Evolutionary conservation across 2,797 vertebrate genomes (phyloP).

Genomic region (Gymnodraco acuticeps): DNA sequence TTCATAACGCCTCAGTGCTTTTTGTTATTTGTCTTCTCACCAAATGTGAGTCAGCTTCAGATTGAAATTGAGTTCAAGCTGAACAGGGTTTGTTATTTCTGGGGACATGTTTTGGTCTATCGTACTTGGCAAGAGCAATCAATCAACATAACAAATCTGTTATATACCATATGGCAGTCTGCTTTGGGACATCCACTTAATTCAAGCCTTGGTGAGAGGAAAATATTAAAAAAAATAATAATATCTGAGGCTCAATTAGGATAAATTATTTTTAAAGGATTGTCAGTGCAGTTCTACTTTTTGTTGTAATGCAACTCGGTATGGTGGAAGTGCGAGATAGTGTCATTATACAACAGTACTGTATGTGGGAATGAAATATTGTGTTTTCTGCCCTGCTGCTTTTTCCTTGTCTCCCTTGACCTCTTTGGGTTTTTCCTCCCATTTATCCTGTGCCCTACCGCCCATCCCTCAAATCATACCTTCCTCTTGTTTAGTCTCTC

Average conservation of each 20-base stretch:
- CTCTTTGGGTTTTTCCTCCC: background rate
- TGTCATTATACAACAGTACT: slow-evolving; percentile 20
- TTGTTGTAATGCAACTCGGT: slow-evolving; percentile 16
- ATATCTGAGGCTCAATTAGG: slow-evolving; percentile 12
- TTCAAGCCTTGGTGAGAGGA: slow-evolving; percentile 1
- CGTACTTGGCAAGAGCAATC: slow-evolving; percentile 1
- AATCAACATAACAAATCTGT: background rate
- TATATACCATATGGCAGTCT: background rate
- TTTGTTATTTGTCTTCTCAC: slow-evolving; percentile 45
- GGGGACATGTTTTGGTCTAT: slow-evolving; percentile 15
- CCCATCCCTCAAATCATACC: slow-evolving; percentile 7
- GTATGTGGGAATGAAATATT: slow-evolving; percentile 39
- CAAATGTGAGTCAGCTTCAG: slow-evolving; percentile 38
- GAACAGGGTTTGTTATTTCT: slow-evolving; percentile 42
- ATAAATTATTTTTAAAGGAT: slow-evolving; percentile 27
- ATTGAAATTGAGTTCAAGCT: slow-evolving; percentile 50
- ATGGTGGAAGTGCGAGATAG: slow-evolving; percentile 20
- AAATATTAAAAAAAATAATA: background rate
- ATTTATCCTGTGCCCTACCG: background rate
- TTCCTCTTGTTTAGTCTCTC: slow-evolving; percentile 17
- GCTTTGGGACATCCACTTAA: slow-evolving; percentile 7
- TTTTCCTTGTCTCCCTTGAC: background rate
- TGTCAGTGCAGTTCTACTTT: slow-evolving; percentile 25
- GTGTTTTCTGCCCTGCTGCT: slow-evolving; percentile 32
- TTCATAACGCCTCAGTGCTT: slow-evolving; percentile 43